phyloP scores from a whole-genome alignment of 2,888 invertebrate genomes.

The Drosophila anomalata region DNA sequence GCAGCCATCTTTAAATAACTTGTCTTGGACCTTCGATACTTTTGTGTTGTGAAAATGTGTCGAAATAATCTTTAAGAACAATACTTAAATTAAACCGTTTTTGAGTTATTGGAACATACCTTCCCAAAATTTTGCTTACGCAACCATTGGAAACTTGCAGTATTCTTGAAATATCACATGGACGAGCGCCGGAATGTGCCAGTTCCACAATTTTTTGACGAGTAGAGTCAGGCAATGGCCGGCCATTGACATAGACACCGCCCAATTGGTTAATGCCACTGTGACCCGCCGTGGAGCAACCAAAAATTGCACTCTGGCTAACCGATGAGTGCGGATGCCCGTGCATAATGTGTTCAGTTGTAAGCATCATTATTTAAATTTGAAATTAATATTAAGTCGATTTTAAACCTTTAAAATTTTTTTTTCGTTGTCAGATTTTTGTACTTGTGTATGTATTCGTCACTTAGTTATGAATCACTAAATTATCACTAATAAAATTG shows the following conservation, averaged over 20 bases:
- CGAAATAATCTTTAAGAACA: too few relatives aligned
- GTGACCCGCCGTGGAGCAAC: conserved; percentile 94
- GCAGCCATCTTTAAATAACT: too few relatives aligned
- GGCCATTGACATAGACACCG: conserved; percentile 99
- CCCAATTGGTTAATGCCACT: conserved; percentile 99
- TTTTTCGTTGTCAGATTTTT: conserved; percentile 13
- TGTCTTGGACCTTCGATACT: too few relatives aligned
- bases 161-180: conserved; percentile 99
- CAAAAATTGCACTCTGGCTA: conserved; percentile 90
- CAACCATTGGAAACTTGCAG: conserved; percentile 99
- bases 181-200: conserved; percentile 98
- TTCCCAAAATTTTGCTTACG: conserved; percentile 99
- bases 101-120: conserved; percentile 85
- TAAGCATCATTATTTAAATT: conserved; percentile 79
- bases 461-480: conserved; percentile 7
- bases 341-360: conserved; percentile 89
- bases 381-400: background rate
- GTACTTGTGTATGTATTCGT: background rate
- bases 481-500: conserved; percentile 9
- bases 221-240: conserved; percentile 98
- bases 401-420: background rate
- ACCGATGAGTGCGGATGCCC: conserved; percentile 86
- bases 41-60: too few relatives aligned
- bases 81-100: background rate
- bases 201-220: conserved; percentile 99